Conservation (phyloP, 2,113 vertebrate species). For the Scophthalmus maximus region DNA sequence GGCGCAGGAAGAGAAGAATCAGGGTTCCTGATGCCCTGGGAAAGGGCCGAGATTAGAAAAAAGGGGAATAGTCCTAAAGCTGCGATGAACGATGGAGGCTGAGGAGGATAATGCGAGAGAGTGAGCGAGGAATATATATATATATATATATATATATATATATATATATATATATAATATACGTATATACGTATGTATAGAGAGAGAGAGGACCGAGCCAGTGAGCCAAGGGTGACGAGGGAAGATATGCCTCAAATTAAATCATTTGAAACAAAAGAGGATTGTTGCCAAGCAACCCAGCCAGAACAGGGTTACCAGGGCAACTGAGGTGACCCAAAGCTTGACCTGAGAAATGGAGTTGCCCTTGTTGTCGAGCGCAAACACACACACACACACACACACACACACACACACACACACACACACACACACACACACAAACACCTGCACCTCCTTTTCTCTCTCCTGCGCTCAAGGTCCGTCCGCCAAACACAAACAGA, state of each 20-base stretch:
- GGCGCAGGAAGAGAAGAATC: constrained; percentile 45
- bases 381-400: constrained; percentile 5
- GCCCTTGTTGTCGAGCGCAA: constrained; percentile 41
- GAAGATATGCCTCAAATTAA: constrained; percentile 81
- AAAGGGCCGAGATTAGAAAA: constrained; percentile 44
- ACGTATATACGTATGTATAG: no score
- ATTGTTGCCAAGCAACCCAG: constrained; percentile 83
- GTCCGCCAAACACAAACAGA: constrained; percentile 30
- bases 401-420: constrained; percentile 20
- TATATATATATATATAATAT: no score
- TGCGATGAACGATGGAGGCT: constrained; percentile 3
- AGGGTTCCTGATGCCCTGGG: constrained; percentile 22
- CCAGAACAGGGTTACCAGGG: constrained; percentile 77
- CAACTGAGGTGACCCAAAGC: constrained; percentile 81
- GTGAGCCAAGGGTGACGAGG: constrained; percentile 57
- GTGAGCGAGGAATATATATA: not conserved
- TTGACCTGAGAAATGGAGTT: constrained; percentile 79
- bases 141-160: no score
- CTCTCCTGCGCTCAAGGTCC: constrained; percentile 1
- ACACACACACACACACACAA: not conserved
- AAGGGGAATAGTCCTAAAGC: constrained; percentile 21
- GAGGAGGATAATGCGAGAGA: constrained; percentile 1
- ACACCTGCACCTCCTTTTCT: not conserved
- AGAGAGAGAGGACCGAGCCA: constrained; percentile 36
- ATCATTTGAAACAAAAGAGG: constrained; percentile 82